Evolutionary conservation across 2,797 vertebrate species (phyloP), one percentile per base, ranked within the genome.

Genomic region (Orientallactaga sibirica): DNA sequence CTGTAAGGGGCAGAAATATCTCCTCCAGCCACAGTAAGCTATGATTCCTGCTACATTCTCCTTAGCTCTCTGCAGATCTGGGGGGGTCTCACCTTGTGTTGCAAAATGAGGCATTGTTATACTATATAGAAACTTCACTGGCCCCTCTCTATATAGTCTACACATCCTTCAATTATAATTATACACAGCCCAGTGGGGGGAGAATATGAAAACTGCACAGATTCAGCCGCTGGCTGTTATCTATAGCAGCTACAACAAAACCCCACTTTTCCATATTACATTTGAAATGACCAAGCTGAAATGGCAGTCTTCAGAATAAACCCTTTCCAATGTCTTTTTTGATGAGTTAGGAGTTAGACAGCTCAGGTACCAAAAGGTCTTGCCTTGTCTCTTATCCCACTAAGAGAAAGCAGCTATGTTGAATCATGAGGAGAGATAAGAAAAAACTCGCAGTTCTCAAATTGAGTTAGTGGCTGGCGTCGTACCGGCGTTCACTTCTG

Each of bases 291-390:
- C 33, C 27, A 73, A 96, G 79, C 74, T 85, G 81, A 97, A 97
- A 96, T 91, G 85, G 55, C 86, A 82, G 58, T 86, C 95, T 94
- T 95, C 94, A 88, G 68, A 94, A 92, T 71, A 90, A 92, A 95
- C 8, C 55, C 29, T 43, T 94, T 87, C 58, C 90, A 71, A n/a
- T 66, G 37, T 77, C 81, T 93, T 61, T 71, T 66, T 94, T 88
- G 62, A 43, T 78, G 37, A 92, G 83, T 68, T 78, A 89, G 37
- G 61, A 96, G 64, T 87, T 9, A 0, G 83, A 82, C 78, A 91
- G 66, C 25, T 91, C 37, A 27, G 66, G 61, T 58, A 81, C 76
- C 78, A 89, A 91, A 88, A 95, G 70, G 29, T 75, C 95, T 86
- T 92, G 48, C 64, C 76, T 52, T 96, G 90, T 71, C 41, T 61